Percentiles rank a stretch among this genome's conserved stretches.
Conservation (phyloP, 2,113 vertebrate genomes). For the Dicaeum eximium region DNA sequence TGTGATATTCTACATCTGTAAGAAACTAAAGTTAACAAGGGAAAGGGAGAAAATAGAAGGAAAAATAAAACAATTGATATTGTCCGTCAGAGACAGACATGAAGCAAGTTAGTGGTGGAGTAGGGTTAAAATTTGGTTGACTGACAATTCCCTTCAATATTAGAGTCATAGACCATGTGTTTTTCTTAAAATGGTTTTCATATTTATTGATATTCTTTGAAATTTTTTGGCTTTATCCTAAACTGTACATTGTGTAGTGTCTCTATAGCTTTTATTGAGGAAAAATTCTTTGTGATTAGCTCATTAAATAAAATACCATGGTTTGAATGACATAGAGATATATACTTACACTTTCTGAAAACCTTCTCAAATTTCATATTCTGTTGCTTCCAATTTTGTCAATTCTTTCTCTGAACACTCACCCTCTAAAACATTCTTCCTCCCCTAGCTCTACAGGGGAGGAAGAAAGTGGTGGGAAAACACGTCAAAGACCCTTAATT, state of each 20-base stretch:
- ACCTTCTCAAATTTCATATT: not conserved
- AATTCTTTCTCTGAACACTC: not conserved
- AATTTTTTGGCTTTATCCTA: not conserved
- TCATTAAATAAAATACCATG: not conserved
- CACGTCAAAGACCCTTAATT: not conserved
- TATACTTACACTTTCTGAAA: not conserved
- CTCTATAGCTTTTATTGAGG: not conserved
- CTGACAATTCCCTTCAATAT: not conserved
- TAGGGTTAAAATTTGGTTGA: not conserved
- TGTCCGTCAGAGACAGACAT: not conserved
- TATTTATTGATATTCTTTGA: not conserved
- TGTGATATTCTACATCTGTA: rapidly evolving
- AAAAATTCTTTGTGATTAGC: not conserved
- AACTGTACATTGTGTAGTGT: not conserved
- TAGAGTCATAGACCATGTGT: not conserved
- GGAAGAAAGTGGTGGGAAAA: not conserved
- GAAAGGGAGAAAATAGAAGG: not conserved
- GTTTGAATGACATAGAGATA: not conserved
- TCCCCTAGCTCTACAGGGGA: not conserved
- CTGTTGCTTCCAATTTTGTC: not conserved
- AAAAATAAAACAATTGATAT: not conserved
- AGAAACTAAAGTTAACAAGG: not conserved
- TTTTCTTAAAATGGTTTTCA: not conserved
- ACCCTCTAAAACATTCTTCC: not conserved
- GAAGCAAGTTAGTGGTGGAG: not conserved